A percentile compares a stretch with the other conserved stretches of the same genome.
Conservation (phyloP, 2,888 invertebrate species). For the Eulithis testata region DNA sequence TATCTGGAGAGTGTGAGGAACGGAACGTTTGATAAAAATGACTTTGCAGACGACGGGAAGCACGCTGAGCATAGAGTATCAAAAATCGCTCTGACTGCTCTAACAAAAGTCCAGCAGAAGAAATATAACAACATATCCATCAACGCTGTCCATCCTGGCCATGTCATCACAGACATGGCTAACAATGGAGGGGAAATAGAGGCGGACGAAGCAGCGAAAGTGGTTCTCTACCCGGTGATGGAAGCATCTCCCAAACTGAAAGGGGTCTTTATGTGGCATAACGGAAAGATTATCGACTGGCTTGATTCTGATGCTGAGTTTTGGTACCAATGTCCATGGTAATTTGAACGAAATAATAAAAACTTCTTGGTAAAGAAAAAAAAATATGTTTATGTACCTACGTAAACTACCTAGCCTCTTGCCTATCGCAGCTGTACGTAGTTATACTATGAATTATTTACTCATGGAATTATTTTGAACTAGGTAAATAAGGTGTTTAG, state of each 20-base stretch:
- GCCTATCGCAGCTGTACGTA: too few relatives aligned
- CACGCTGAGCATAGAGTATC: slow-evolving; percentile 77
- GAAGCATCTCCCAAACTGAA: slow-evolving; percentile 85
- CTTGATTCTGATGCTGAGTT: slow-evolving; percentile 67
- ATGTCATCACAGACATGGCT: slow-evolving; percentile 71
- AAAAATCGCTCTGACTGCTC: slow-evolving; percentile 70
- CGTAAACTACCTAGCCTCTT: too few relatives aligned
- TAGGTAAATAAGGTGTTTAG: too few relatives aligned
- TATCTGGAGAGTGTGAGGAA: slow-evolving; percentile 73
- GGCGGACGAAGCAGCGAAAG: slow-evolving; percentile 83
- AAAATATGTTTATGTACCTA: too few relatives aligned
- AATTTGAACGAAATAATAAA: neutral
- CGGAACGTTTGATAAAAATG: slow-evolving; percentile 67
- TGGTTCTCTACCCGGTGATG: slow-evolving; percentile 86
- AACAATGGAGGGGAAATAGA: slow-evolving; percentile 83
- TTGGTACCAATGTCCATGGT: slow-evolving; percentile 63
- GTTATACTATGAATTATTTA: too few relatives aligned
- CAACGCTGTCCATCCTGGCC: slow-evolving; percentile 73
- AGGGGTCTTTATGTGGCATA: slow-evolving; percentile 87
- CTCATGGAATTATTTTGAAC: too few relatives aligned
- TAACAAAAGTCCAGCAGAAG: slow-evolving; percentile 69
- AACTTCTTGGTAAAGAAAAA: too few relatives aligned
- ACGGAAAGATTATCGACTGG: slow-evolving; percentile 86
- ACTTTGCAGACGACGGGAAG: slow-evolving; percentile 76
- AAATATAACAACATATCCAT: slow-evolving; percentile 72